Evolutionary conservation across 1,140 invertebrate species (phyloP), one percentile per base, ranked within the genome.

Genomic region (Conopomorpha cramerella): DNA sequence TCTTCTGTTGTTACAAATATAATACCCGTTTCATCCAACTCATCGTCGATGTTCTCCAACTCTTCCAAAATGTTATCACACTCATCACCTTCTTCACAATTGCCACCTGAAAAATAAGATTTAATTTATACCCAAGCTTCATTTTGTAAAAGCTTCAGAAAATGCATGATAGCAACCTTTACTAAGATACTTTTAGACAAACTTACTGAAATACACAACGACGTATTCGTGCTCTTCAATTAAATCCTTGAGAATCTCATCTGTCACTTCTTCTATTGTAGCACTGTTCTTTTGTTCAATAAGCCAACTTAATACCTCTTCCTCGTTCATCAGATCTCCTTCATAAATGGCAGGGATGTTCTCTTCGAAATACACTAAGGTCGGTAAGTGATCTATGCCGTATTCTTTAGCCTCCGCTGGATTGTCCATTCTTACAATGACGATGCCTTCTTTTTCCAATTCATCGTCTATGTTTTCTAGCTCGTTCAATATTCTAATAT

Each of bases 1-100:
- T 96, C 93, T 76, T 95, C 92, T 1, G 93, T 95, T 16, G 93
- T 95, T 0, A 96, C 92, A 66, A 96, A 95, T 37, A 95, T 89
- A 42, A 96, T 95, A 32, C 93, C 93, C 43, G 90, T 90, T 77
- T 95, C 92, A 61, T 96, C 94, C 2, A 95, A 73, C 63, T 96
- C 93, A 64, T 96, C 93, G 54, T 97, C 94, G 46, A 96, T 93
- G 46, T 93, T 93, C 61, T 96, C 93, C 26, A 96, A 71, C 61
- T 93, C 91, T 8, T 90, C 84, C 10, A 95, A 73, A 36, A 93
- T 90, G 41, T 86, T 85, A 44, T 93, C 90, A 51, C 92, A 95
- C 50, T 89, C 80, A 52, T 93, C 87, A 8, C 90, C 91, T 39
- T 92, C 89, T 48, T 93, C 90, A 55, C 92, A 95, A 31, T 86